Percentiles rank a stretch among this genome's conserved stretches.
Evolutionary conservation across 1,140 invertebrate genomes (phyloP).

Genomic region (Cyrtorhinus lividipennis): DNA sequence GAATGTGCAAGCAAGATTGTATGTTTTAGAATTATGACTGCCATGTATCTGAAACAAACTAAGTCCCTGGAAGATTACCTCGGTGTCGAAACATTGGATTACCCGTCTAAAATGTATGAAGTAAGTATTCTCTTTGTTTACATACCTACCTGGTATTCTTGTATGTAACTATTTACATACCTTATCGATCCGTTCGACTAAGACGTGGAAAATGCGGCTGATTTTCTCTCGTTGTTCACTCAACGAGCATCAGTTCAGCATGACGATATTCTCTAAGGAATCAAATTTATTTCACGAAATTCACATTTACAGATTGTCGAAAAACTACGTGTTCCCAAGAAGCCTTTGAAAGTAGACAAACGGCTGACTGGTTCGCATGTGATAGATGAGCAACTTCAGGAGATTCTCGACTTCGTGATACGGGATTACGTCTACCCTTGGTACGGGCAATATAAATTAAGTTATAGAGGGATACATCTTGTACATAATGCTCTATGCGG

Average conservation of each 20-base stretch:
- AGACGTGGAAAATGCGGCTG: too few species aligned
- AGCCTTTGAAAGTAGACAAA: slow-evolving; percentile 32
- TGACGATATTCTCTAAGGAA: neutral
- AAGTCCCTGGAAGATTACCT: slow-evolving; percentile 15
- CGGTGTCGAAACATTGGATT: slow-evolving; percentile 4
- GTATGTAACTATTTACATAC: neutral
- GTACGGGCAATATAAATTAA: slow-evolving; percentile 44
- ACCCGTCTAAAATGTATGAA: slow-evolving; percentile 13
- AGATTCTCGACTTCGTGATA: slow-evolving; percentile 56
- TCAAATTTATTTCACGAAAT: neutral
- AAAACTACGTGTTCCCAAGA: slow-evolving; percentile 16
- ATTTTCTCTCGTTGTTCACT: too few species aligned
- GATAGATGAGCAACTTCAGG: slow-evolving; percentile 55
- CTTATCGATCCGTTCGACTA: neutral
- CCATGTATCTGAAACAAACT: slow-evolving; percentile 13
- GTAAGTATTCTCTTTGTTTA: slow-evolving; percentile 11
- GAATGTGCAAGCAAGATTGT: neutral
- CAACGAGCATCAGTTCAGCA: too few species aligned
- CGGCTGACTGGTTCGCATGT: slow-evolving; percentile 48
- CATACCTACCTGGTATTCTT: neutral
- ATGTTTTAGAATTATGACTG: neutral
- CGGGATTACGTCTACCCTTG: slow-evolving; percentile 67
- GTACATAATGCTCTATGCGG: too few species aligned
- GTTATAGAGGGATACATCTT: too few species aligned
- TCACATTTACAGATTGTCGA: slow-evolving; percentile 10